phyloP scores from a whole-genome alignment of 2,888 invertebrate genomes.

The Ophion ventricosus region DNA sequence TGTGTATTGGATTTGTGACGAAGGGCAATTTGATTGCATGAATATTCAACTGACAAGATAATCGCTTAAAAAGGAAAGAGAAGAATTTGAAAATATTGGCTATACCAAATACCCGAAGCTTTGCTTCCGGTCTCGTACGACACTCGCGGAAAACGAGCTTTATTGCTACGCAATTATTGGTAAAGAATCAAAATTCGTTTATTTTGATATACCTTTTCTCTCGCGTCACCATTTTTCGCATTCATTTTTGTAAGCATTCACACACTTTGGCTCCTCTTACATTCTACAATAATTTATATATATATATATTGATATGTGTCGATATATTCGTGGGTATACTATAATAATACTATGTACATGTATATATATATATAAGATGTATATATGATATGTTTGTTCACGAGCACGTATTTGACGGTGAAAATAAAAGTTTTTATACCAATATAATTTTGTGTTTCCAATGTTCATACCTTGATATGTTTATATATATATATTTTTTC shows the following conservation, averaged over 20 bases:
- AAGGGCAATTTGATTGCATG: slow-evolving; percentile 68
- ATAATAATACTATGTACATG: slow-evolving; percentile 55
- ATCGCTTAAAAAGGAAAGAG: not conserved
- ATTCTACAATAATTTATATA: slow-evolving; percentile 30
- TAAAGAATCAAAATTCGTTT: slow-evolving; percentile 46
- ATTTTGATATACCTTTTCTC: not conserved
- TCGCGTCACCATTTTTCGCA: slow-evolving; percentile 12
- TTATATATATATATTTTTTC: slow-evolving; percentile 58
- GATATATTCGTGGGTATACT: slow-evolving; percentile 45
- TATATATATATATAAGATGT: slow-evolving; percentile 50
- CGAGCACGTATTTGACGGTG: slow-evolving; percentile 37
- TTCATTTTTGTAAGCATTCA: slow-evolving; percentile 33
- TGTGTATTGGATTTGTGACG: slow-evolving; percentile 42
- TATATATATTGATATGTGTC: slow-evolving; percentile 34
- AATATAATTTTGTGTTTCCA: slow-evolving; percentile 56
- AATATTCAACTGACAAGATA: slow-evolving; percentile 36
- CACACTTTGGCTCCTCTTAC: slow-evolving; percentile 54
- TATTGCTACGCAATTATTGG: slow-evolving; percentile 57
- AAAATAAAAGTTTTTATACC: slow-evolving; percentile 45
- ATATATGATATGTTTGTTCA: slow-evolving; percentile 57
- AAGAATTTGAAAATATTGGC: not conserved
- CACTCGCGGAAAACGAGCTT: slow-evolving; percentile 39
- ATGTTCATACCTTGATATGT: slow-evolving; percentile 65
- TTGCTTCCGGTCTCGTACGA: slow-evolving; percentile 39
- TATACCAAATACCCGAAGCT: slow-evolving; percentile 38